A percentile compares a stretch with the other conserved stretches of the same genome.
These are phyloP conservation scores for Lepus oiostolus DNA, from an alignment of 2,797 vertebrate genomes.

Conservation along the genomic window DNA sequence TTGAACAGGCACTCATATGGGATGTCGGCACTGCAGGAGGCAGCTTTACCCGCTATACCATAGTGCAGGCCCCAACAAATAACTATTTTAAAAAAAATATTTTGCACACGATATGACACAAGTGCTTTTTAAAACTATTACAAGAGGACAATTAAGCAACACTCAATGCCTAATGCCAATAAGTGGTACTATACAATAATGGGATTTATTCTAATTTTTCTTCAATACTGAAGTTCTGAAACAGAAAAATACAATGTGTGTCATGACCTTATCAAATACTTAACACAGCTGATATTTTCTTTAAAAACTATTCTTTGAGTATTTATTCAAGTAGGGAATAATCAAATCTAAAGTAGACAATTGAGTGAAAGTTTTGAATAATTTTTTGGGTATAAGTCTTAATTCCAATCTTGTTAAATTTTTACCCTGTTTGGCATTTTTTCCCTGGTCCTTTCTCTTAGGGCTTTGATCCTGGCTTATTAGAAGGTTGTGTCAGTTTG, in stretches of 20 bases:
- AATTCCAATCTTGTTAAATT: neutral
- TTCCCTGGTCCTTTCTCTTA: neutral
- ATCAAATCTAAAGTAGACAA: neutral
- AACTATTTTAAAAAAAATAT: too few species aligned
- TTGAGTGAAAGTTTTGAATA: neutral
- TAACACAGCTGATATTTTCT: neutral
- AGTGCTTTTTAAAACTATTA: neutral
- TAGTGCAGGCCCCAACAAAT: too few species aligned
- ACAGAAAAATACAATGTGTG: neutral
- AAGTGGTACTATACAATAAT: neutral
- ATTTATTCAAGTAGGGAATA: conserved; percentile 26
- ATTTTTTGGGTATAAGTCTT: conserved; percentile 2
- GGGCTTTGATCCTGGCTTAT: neutral
- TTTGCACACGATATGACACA: neutral
- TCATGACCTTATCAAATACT: neutral
- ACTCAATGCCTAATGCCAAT: neutral
- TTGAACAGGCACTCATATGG: too few species aligned
- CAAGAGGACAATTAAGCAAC: neutral
- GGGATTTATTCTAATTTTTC: neutral
- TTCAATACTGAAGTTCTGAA: neutral
- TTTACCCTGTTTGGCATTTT: neutral
- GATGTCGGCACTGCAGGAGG: too few species aligned
- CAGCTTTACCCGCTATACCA: too few species aligned
- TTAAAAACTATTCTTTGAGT: neutral
- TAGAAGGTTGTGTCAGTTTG: neutral